phyloP scores from a whole-genome alignment of 2,888 invertebrate genomes.

The Conistra vaccinii region DNA sequence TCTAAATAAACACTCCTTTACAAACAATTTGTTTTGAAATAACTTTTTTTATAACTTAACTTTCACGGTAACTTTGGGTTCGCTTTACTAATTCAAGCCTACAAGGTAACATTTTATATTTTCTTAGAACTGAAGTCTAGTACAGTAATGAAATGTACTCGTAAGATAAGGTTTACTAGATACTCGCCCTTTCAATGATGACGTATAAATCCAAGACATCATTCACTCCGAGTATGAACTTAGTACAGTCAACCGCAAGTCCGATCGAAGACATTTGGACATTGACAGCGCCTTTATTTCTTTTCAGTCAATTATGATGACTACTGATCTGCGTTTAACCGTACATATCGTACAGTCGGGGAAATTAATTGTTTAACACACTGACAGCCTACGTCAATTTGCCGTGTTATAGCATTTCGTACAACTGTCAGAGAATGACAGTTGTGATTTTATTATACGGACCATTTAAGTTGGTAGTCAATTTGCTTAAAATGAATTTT shows the following conservation, averaged over 20 bases:
- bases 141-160: background rate
- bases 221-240: background rate
- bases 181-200: background rate
- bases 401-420: no score
- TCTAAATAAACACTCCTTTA: conserved; percentile 16
- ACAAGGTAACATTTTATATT: background rate
- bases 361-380: no score
- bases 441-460: no score
- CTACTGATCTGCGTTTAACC: background rate
- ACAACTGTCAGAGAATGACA: no score
- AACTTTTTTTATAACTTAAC: conserved; percentile 6
- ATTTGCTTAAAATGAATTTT: background rate
- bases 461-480: no score
- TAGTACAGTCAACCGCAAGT: conserved; percentile 8
- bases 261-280: background rate
- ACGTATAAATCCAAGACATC: background rate
- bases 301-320: background rate
- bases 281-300: background rate
- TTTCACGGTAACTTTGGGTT: background rate
- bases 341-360: background rate
- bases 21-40: conserved; percentile 13
- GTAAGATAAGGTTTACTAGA: background rate
- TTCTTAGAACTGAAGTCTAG: background rate
- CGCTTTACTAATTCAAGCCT: background rate
- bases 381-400: no score